Base-by-base conservation (phyloP, 2,888 invertebrate species). In the Frankliniella fusca region DNA sequence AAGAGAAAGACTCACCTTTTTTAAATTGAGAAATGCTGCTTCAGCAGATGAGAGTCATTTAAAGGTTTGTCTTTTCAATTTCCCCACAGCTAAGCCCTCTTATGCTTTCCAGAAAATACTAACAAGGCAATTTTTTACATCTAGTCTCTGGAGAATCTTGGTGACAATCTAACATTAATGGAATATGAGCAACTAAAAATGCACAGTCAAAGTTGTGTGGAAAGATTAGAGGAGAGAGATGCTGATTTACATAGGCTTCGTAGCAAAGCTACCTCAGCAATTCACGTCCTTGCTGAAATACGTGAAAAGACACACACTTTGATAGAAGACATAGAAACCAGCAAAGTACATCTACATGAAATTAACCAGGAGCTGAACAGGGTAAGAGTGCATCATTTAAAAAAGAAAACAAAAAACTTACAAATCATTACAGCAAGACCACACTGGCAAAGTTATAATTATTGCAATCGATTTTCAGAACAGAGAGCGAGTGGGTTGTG, bases 111-210 rank as follows among this genome's bases (percentile, higher is more conserved):
- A 54, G 8, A 54, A 54, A 1, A 48, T 28, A n/a, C 18, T 54
- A 54, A 38, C 38, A 38, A 38, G 3, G 2, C 2, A 38, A 38
- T 61, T 7, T 23, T 23, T 70, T 3, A 70, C 23, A 85, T 88
- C 49, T 84, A 85, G 79, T 85, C 85, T 15, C 83, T 88, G 80
- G 90, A 91, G 85, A 89, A 89, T 83, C 87, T 91, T 79, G 90
- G 89, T 5, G 90, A 89, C 61, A 89, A 89, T 80, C 87, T 90
- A 70, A 89, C 90, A 83, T 85, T 91, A 84, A 89, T 90, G 83
- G 90, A 91, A 86, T 91, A 90, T 87, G 91, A 91, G 86, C 90
- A 90, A 85, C 86, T 91, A 83, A 90, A 90, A 86, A 89, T 90
- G 83, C 90, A 90, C 85, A 90, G 91, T 85, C 89, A 89, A 85